A percentile compares a stretch with the other conserved stretches of the same genome.
Evolutionary conservation across 2,113 vertebrate species (phyloP).

Genomic region (Sprattus sprattus): DNA sequence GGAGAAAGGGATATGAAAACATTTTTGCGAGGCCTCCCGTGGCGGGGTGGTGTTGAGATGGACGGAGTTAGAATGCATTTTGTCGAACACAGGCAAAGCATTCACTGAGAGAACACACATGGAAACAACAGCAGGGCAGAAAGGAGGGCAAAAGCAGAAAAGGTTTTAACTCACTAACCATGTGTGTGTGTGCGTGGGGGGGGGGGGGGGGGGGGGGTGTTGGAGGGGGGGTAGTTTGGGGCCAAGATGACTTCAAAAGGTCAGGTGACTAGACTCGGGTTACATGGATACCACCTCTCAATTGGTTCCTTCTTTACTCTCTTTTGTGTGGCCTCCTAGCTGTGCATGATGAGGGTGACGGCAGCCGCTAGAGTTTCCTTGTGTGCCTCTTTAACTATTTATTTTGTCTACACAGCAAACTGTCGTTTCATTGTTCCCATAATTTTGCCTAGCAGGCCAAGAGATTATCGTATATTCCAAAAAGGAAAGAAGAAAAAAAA

Average conservation of each 20-base stretch:
- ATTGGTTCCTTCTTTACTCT: conserved; percentile 32
- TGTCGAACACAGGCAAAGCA: not conserved
- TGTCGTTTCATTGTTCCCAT: not conserved
- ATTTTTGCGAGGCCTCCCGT: not conserved
- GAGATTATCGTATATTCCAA: not conserved
- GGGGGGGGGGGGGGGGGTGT: not conserved
- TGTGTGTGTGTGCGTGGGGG: not conserved
- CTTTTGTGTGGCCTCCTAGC: conserved; percentile 35
- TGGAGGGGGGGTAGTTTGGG: not conserved
- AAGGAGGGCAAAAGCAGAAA: not conserved
- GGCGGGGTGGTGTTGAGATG: not conserved
- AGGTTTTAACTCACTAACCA: conserved; percentile 20
- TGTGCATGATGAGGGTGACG: not conserved
- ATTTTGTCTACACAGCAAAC: no score
- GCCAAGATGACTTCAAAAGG: conserved; percentile 33
- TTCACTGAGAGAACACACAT: conserved; percentile 2
- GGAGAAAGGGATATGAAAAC: not conserved
- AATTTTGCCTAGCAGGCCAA: not conserved
- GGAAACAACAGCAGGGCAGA: not conserved
- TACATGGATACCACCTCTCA: conserved; percentile 45
- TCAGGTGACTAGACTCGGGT: conserved; percentile 57
- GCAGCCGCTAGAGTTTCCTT: conserved; percentile 25
- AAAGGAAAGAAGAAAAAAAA: not conserved
- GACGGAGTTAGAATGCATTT: not conserved
- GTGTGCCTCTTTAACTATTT: not conserved